phyloP scores from a whole-genome alignment of 2,113 vertebrate species.

The Ellobius talpinus region DNA sequence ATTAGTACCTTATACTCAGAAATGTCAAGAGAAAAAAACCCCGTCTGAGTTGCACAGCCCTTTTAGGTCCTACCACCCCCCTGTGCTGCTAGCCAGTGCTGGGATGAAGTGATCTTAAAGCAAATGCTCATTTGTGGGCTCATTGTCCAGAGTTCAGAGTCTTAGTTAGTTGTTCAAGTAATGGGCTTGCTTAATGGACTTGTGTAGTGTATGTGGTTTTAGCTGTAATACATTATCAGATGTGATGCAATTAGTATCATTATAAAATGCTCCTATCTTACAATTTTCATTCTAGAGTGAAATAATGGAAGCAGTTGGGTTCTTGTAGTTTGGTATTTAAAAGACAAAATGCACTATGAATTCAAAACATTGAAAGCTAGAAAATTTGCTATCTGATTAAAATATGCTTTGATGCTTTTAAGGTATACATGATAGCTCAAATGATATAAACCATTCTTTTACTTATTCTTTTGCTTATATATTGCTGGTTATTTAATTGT shows the following conservation, averaged over 20 bases:
- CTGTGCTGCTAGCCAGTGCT: not conserved
- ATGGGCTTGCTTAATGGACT: not conserved
- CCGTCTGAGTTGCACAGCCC: not conserved
- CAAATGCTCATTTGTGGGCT: not conserved
- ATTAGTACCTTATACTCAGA: not conserved
- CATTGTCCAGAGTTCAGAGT: not conserved
- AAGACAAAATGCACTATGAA: constrained; percentile 53
- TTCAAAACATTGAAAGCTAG: constrained; percentile 67
- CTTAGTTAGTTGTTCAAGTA: not conserved
- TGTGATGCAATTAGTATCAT: constrained; percentile 45
- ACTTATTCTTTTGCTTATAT: constrained; percentile 22
- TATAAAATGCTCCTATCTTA: constrained; percentile 18
- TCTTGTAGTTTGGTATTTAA: constrained; percentile 48
- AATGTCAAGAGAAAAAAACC: constrained; percentile 4
- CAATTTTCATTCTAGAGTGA: constrained; percentile 23
- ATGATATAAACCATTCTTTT: not conserved
- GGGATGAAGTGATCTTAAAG: constrained; percentile 19
- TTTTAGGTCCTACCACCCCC: not conserved
- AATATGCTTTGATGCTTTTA: constrained; percentile 29
- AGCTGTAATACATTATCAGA: constrained; percentile 14
- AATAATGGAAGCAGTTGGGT: constrained; percentile 14
- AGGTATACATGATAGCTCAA: not conserved
- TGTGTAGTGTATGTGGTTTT: constrained; percentile 7
- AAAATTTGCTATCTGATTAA: not conserved
- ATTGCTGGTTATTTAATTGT: constrained; percentile 4